Conservation (phyloP, 2,113 vertebrate species). For the Nipponia nippon region DNA sequence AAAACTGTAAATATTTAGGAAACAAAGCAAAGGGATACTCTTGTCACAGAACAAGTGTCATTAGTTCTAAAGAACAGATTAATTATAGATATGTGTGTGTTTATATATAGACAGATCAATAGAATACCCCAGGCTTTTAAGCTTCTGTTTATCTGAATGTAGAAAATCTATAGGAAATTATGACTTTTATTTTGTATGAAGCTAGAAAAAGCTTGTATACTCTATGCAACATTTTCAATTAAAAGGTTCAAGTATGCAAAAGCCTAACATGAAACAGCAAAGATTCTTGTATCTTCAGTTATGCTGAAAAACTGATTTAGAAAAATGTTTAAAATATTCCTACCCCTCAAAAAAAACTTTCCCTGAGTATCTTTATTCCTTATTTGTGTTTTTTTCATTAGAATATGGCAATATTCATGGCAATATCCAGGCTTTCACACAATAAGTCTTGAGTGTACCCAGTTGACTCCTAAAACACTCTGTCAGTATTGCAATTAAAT, state of each 20-base stretch:
- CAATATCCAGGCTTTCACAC: constrained; percentile 78
- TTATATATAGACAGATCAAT: not conserved
- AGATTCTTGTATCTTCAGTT: constrained; percentile 76
- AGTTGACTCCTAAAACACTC: constrained; percentile 9
- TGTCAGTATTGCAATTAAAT: constrained; percentile 47
- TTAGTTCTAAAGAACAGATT: constrained; percentile 28
- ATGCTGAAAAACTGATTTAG: constrained; percentile 25
- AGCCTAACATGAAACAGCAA: constrained; percentile 70
- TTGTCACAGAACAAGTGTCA: not conserved
- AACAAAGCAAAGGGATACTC: not conserved
- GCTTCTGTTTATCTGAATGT: constrained; percentile 18
- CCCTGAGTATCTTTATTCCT: constrained; percentile 66
- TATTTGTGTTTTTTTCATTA: constrained; percentile 75
- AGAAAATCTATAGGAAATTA: constrained; percentile 16
- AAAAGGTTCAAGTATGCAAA: not conserved
- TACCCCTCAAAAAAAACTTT: constrained; percentile 55
- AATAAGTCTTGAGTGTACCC: constrained; percentile 29
- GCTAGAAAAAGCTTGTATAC: not conserved
- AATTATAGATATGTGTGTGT: not conserved
- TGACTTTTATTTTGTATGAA: not conserved
- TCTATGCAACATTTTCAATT: not conserved
- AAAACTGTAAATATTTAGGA: constrained; percentile 15
- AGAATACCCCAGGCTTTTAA: constrained; percentile 9
- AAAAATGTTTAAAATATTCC: constrained; percentile 39
- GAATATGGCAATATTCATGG: constrained; percentile 79